phyloP scores from a whole-genome alignment of 1,140 invertebrate species.

The Fopius arisanus region DNA sequence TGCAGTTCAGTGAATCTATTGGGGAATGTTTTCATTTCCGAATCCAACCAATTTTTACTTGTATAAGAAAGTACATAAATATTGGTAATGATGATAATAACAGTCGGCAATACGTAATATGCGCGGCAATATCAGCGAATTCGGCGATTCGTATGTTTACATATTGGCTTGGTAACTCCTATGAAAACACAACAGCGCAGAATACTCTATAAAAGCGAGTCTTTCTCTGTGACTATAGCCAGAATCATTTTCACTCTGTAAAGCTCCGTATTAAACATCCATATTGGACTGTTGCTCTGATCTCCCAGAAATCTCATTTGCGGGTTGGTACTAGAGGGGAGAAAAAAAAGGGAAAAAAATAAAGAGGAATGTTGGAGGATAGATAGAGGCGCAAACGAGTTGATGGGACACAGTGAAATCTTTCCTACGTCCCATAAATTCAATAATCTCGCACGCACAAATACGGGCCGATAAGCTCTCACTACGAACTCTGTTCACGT shows the following conservation, averaged over 20 bases:
- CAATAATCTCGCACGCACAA: slow-evolving; percentile 17
- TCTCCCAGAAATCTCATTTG: neutral
- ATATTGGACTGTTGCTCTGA: neutral
- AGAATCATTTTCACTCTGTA: neutral
- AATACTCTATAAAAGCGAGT: neutral
- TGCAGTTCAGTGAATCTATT: neutral
- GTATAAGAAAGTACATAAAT: too few species aligned
- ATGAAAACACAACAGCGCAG: neutral
- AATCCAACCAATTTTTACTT: neutral
- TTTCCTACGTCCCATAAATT: slow-evolving; percentile 16
- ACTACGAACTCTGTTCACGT: slow-evolving; percentile 2
- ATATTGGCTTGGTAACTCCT: neutral
- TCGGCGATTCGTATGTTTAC: slow-evolving; percentile 33
- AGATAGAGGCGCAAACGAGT: slow-evolving; percentile 18
- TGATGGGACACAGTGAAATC: slow-evolving; percentile 13
- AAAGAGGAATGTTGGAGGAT: neutral
- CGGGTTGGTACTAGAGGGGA: neutral
- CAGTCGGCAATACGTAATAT: neutral
- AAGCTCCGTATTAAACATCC: neutral
- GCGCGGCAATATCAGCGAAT: slow-evolving; percentile 5
- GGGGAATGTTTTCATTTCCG: neutral
- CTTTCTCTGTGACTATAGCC: neutral
- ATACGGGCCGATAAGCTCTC: slow-evolving; percentile 13
- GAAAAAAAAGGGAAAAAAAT: neutral
- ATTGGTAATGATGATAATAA: too few species aligned